Evolutionary conservation across 2,888 invertebrate species (phyloP).

Genomic region (Synanthedon tipuliformis): DNA sequence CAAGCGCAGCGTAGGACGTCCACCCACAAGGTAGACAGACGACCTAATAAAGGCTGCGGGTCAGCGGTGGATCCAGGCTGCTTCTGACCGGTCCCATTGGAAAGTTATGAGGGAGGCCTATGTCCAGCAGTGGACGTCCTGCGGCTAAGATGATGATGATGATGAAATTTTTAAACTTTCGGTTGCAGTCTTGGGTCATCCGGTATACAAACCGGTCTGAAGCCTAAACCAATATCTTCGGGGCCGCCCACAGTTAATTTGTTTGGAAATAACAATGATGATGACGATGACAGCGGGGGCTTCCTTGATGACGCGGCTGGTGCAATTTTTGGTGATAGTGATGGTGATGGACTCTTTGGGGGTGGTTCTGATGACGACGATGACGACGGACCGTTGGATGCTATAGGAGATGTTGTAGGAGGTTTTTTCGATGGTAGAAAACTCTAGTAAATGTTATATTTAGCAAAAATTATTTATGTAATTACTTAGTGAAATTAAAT

Average conservation of each 20-base stretch:
- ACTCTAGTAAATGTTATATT: slow-evolving; percentile 8
- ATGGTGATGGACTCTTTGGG: slow-evolving; percentile 11
- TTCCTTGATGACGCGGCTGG: slow-evolving; percentile 35
- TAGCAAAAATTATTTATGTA: not conserved
- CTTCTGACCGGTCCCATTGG: too few species aligned
- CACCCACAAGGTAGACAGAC: too few species aligned
- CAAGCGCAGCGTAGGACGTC: too few species aligned
- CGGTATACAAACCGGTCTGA: slow-evolving; percentile 56
- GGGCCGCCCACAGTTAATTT: slow-evolving; percentile 51
- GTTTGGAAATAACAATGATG: slow-evolving; percentile 35
- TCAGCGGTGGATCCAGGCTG: too few species aligned
- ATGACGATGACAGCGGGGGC: slow-evolving; percentile 25
- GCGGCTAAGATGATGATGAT: too few species aligned
- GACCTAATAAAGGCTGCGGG: too few species aligned
- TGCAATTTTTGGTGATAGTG: slow-evolving; percentile 17
- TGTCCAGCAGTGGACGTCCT: too few species aligned
- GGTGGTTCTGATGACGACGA: slow-evolving; percentile 14
- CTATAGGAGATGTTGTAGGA: slow-evolving; percentile 51
- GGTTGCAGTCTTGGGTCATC: slow-evolving; percentile 42
- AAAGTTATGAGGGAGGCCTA: too few species aligned
- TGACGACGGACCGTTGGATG: slow-evolving; percentile 43
- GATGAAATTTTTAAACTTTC: too few species aligned
- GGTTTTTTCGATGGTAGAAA: slow-evolving; percentile 39
- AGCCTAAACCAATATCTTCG: slow-evolving; percentile 50
- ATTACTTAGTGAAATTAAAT: not conserved